phyloP scores from a whole-genome alignment of 2,797 vertebrate genomes.

The Labeo calbasu region DNA sequence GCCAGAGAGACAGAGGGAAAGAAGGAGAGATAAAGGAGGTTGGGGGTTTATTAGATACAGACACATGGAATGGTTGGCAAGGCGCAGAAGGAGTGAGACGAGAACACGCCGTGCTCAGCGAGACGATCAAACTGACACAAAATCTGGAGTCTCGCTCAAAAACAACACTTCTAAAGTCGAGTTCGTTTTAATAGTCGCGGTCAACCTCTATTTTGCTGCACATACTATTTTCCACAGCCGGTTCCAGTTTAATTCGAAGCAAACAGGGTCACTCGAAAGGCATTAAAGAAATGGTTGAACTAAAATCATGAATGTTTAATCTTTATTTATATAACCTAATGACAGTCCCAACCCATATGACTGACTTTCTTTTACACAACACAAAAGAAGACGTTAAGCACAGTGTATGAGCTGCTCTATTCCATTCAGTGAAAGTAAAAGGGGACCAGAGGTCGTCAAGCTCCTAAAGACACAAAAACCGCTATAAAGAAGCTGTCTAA shows the following conservation, averaged over 20 bases:
- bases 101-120: constrained; percentile 37
- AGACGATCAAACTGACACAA: constrained; percentile 28
- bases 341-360: too few relatives aligned
- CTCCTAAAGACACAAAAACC: background rate
- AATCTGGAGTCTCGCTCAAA: constrained; percentile 23
- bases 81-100: constrained; percentile 51
- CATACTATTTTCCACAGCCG: constrained; percentile 53
- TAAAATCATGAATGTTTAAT: constrained; percentile 29
- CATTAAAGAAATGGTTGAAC: constrained; percentile 30
- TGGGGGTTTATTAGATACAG: constrained; percentile 79
- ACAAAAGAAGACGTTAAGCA: background rate
- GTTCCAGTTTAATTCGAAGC: constrained; percentile 59
- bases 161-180: constrained; percentile 16
- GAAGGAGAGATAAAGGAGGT: constrained; percentile 74
- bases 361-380: background rate
- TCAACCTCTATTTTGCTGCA: constrained; percentile 39
- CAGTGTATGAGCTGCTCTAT: background rate
- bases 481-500: background rate
- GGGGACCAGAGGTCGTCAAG: background rate
- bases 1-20: constrained; percentile 59
- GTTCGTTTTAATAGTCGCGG: constrained; percentile 34
- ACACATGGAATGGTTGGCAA: constrained; percentile 61
- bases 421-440: background rate
- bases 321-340: background rate
- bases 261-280: constrained; percentile 45